Evolutionary conservation across 2,113 vertebrate species (phyloP).

Genomic region (Cisticola juncidis): DNA sequence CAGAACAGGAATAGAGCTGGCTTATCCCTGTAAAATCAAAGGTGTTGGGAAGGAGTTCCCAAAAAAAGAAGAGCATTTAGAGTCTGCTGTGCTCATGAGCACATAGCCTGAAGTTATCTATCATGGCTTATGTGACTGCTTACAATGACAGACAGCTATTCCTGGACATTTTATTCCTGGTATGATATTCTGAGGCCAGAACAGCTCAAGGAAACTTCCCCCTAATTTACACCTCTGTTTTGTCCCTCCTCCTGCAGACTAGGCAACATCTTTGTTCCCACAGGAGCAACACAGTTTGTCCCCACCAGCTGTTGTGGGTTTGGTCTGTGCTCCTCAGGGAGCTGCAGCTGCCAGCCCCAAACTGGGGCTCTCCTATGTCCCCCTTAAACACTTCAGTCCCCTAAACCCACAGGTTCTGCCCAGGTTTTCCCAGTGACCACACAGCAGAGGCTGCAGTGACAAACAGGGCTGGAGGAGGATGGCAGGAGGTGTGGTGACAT

Average conservation of each 20-base stretch:
- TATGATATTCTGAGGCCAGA: not conserved
- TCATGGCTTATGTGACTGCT: not conserved
- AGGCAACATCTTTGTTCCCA: not conserved
- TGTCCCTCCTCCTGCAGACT: not conserved
- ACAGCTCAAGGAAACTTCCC: not conserved
- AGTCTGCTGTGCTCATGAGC: not conserved
- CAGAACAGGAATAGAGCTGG: not conserved
- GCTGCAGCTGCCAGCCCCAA: not conserved
- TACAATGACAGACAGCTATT: slow-evolving; percentile 3
- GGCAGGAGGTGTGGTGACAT: not conserved
- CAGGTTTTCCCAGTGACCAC: not conserved
- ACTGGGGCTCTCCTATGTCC: not conserved
- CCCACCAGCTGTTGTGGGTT: not conserved
- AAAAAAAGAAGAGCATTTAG: not conserved
- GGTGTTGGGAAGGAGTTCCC: not conserved
- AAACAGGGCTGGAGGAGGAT: slow-evolving; percentile 4
- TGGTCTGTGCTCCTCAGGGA: not conserved
- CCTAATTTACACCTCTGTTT: not conserved
- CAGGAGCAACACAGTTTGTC: not conserved
- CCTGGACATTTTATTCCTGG: not conserved
- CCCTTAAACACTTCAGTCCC: not conserved
- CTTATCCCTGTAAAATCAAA: slow-evolving; percentile 21
- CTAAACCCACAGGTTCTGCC: not conserved
- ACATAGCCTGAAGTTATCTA: slow-evolving; percentile 6
- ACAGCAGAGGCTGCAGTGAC: not conserved